Conservation (phyloP, 2,113 vertebrate genomes). For the Dicerorhinus sumatrensis region DNA sequence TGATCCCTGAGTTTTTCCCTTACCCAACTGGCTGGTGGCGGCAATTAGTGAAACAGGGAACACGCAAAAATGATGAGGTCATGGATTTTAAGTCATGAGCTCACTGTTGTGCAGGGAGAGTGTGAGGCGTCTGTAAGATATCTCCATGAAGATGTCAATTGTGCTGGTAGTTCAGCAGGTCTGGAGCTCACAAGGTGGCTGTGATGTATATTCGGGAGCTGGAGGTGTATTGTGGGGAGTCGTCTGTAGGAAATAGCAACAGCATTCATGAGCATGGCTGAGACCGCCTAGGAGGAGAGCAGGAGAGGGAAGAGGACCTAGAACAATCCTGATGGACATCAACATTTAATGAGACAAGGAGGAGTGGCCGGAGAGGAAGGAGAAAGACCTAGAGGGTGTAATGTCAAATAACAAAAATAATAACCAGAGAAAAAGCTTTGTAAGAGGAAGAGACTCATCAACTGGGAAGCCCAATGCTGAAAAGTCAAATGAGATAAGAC, state of each 20-base stretch:
- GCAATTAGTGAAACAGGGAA: constrained; percentile 16
- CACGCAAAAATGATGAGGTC: background rate
- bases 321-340: background rate
- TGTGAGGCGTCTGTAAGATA: fast-evolving
- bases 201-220: background rate
- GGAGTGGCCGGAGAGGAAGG: background rate
- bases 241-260: background rate
- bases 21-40: background rate
- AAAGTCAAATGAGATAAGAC: background rate
- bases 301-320: no score
- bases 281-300: background rate
- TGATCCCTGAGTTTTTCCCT: background rate
- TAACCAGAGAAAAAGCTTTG: background rate
- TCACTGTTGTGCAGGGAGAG: background rate
- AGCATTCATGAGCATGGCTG: background rate
- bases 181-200: fast-evolving
- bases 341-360: background rate
- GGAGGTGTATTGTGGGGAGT: background rate
- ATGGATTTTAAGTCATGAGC: background rate
- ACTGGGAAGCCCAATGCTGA: background rate
- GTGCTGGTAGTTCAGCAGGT: fast-evolving
- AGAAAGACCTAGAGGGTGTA: no score
- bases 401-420: background rate
- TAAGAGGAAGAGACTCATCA: background rate
- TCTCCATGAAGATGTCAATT: fast-evolving